Evolutionary conservation across 2,888 invertebrate genomes (phyloP).

Genomic region (Drosophila parthenogenetica): DNA sequence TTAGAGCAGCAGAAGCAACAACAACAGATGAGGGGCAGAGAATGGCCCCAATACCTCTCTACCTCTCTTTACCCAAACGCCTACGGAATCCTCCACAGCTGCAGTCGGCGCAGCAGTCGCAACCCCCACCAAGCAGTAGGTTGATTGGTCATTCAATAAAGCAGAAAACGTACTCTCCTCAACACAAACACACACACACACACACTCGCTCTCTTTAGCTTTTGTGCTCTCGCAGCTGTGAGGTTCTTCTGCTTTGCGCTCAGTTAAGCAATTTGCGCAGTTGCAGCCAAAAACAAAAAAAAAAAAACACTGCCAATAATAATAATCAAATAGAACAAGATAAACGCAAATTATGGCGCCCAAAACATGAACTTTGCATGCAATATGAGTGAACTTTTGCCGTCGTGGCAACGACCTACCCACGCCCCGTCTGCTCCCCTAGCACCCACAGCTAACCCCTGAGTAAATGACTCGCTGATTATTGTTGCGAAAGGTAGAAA

Average conservation of each 20-base stretch:
- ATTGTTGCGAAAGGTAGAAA: constrained; percentile 6
- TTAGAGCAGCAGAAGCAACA: constrained; percentile 61
- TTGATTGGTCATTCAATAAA: constrained; percentile 79
- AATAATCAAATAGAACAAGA: constrained; percentile 31
- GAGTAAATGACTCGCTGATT: not conserved
- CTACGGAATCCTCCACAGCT: constrained; percentile 13
- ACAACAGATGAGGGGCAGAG: constrained; percentile 26
- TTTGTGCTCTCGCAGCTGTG: constrained; percentile 18
- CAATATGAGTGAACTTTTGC: constrained; percentile 48
- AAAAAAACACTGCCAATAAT: constrained; percentile 36
- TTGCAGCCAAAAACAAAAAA: constrained; percentile 46
- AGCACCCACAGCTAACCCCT: not conserved
- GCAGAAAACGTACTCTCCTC: constrained; percentile 42
- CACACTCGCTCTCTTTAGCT: constrained; percentile 13
- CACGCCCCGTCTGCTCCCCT: constrained; percentile 1
- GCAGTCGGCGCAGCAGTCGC: constrained; percentile 39
- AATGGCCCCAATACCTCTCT: constrained; percentile 18
- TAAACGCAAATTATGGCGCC: constrained; percentile 41
- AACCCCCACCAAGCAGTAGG: constrained; percentile 70
- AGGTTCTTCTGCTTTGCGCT: constrained; percentile 17
- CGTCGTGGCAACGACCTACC: constrained; percentile 44
- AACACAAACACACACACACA: constrained; percentile 6
- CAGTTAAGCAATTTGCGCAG: constrained; percentile 74
- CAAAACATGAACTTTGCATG: constrained; percentile 58
- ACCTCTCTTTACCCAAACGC: not conserved